Base-by-base conservation (phyloP, 2,113 vertebrate genomes). In the Pelecanus crispus region DNA sequence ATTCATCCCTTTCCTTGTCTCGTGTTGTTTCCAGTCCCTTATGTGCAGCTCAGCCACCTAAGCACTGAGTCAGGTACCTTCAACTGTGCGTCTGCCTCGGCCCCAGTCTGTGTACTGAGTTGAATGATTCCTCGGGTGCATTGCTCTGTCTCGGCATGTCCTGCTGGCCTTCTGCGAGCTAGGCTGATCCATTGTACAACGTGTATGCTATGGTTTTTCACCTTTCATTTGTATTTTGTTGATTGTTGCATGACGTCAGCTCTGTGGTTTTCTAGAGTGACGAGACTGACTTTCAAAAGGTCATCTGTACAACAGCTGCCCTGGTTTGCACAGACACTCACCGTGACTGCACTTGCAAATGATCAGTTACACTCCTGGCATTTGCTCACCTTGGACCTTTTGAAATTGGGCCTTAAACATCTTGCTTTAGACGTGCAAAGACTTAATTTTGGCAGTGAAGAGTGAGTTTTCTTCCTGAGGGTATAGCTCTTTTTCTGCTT, bases 11-110 rank as follows among this genome's bases (percentile, higher is more conserved):
- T 97, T 97, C 95, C 94, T 92, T 97, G 95, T 98, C 97, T 91
- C 91, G 31, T 96, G 95, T 81, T 97, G 98, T 98, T 98, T 98
- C 94, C 98, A 99, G 99, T 99, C 98, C 99, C 99, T 97, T 98
- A 99, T 96, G 98, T 99, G 98, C 98, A 99, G 93, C 98, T 99
- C 98, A 99, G 98, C 98, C 98, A 98, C 96, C 96, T 99, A 98
- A 99, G 98, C 99, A 98, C 97, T 98, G 98, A 99, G 98, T 98
- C 99, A 99, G 99, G 99, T 99, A 99, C 97, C 98, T 98, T 95
- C 98, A 81, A 12, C 45, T 6, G 25, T 80, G 87, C 74, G n/a
- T 94, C 77, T 6, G 22, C 85, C 87, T 94, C 4, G 67, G 93
- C 91, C 94, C 93, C 1, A 13, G 42, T 81, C 91, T 88, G 90